Conservation (phyloP, 2,888 invertebrate species). For the Aleiodes testaceus region DNA sequence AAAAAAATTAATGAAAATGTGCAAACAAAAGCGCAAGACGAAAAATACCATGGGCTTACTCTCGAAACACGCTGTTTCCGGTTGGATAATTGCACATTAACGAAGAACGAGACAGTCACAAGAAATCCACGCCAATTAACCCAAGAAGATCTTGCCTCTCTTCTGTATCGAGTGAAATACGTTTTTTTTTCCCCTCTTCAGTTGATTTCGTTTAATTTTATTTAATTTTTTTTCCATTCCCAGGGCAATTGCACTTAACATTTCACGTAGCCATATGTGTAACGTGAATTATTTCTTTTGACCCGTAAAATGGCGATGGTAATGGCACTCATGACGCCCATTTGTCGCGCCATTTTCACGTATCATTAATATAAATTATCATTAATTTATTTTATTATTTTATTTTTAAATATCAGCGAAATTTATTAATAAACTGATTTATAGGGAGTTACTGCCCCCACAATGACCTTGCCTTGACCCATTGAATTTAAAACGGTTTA, state of each 20-base stretch:
- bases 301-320: slow-evolving; percentile 16
- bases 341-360: slow-evolving; percentile 25
- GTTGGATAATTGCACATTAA: slow-evolving; percentile 28
- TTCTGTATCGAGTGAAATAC: too few species aligned
- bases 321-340: slow-evolving; percentile 23
- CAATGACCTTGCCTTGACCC: slow-evolving; percentile 55
- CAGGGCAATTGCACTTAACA: neutral
- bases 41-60: neutral
- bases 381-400: neutral
- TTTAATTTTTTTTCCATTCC: neutral
- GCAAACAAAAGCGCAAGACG: neutral
- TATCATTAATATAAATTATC: neutral
- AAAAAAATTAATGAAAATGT: neutral
- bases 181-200: neutral
- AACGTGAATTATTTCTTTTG: slow-evolving; percentile 8
- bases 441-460: neutral
- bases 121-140: slow-evolving; percentile 30
- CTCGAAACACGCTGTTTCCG: slow-evolving; percentile 17
- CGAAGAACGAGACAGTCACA: neutral
- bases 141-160: neutral
- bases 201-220: neutral
- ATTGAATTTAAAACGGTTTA: slow-evolving; percentile 54
- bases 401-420: neutral
- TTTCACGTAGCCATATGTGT: slow-evolving; percentile 21
- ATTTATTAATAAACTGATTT: slow-evolving; percentile 6